Conservation (phyloP, 92 coral and sea anemone genomes). For the Phenganax stokvisi region DNA sequence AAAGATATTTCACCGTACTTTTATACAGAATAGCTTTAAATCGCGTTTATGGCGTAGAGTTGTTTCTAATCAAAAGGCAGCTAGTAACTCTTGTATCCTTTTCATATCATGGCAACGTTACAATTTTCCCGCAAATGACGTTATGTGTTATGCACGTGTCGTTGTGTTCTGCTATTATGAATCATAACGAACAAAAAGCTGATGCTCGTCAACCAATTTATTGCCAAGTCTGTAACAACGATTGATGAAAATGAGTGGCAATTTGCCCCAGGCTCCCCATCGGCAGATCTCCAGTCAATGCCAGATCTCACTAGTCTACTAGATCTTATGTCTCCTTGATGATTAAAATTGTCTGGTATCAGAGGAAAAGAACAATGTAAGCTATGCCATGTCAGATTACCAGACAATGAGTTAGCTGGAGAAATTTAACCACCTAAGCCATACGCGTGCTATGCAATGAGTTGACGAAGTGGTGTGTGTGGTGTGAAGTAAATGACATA, state of each 20-base stretch:
- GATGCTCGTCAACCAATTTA: no score
- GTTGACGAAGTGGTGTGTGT: background rate
- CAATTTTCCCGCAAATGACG: background rate
- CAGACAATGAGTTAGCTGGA: no score
- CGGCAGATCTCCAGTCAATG: no score
- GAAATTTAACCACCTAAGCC: no score
- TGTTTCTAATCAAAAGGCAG: conserved; percentile 1
- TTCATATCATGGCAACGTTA: background rate
- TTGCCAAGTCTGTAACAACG: no score
- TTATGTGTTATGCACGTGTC: background rate
- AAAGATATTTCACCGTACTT: conserved; percentile 13
- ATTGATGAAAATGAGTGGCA: no score
- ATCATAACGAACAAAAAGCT: no score
- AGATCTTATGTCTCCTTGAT: no score
- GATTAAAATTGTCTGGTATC: no score
- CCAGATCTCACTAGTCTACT: no score
- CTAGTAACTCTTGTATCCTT: conserved; percentile 28
- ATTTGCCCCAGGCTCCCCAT: no score
- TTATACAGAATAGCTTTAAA: background rate
- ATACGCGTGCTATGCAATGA: background rate
- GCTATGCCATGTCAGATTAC: background rate
- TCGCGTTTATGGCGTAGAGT: background rate
- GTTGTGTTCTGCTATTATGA: background rate
- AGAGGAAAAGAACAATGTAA: background rate
- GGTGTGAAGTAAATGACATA: background rate